Conservation (phyloP, 2,113 vertebrate genomes). For the Gobiocypris rarus region DNA sequence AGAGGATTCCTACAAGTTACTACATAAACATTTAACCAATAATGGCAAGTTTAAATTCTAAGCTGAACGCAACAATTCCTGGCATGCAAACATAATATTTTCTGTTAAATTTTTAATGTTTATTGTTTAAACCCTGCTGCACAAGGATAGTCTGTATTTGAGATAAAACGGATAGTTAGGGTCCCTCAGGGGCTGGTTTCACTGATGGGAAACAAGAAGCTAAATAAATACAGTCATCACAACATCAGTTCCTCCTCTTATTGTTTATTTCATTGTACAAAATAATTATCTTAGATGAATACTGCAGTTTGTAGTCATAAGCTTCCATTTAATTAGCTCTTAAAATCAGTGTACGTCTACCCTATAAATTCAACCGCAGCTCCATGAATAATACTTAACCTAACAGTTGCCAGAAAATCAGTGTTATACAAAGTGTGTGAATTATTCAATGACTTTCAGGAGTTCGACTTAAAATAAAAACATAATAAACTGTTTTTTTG, state of each 20-base stretch:
- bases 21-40: neutral
- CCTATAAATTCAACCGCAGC: neutral
- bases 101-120: too few species aligned
- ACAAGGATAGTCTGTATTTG: conserved; percentile 66
- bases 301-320: conserved; percentile 58
- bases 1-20: neutral
- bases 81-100: conserved; percentile 54
- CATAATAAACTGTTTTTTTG: too few species aligned
- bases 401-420: neutral
- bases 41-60: conserved; percentile 52
- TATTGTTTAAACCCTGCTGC: conserved; percentile 67
- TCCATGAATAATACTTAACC: neutral
- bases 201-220: conserved; percentile 73
- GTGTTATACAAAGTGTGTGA: neutral
- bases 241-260: conserved; percentile 70
- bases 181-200: conserved; percentile 62
- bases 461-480: too few species aligned
- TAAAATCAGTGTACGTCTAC: neutral
- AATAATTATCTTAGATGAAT: conserved; percentile 52
- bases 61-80: conserved; percentile 2
- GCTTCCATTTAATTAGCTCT: conserved; percentile 38
- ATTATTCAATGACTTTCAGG: neutral
- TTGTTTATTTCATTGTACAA: conserved; percentile 70
- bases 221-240: conserved; percentile 75
- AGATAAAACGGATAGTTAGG: conserved; percentile 66